These are phyloP conservation scores for Aplidium turbinatum DNA, from an alignment of 23 tunicate genomes.

Conservation along the genomic window DNA sequence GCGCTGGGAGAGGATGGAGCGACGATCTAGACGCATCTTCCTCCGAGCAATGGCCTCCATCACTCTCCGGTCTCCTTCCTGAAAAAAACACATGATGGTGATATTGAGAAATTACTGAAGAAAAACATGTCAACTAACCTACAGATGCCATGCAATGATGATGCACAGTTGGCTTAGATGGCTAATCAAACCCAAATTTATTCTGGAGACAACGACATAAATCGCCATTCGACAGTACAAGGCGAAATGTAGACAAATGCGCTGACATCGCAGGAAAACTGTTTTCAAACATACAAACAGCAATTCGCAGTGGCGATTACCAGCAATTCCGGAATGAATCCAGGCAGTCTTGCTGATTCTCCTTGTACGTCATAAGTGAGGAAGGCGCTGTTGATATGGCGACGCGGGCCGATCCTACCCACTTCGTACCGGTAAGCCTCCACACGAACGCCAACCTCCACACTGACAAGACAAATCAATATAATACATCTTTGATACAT, in stretches of 20 bases:
- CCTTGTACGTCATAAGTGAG: conserved; percentile 46
- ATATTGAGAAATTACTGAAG: too few relatives aligned
- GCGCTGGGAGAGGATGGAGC: conserved; percentile 40
- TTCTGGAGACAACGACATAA: too few relatives aligned
- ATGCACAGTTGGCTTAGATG: too few relatives aligned
- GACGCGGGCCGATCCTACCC: conserved; percentile 58
- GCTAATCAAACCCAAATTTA: too few relatives aligned
- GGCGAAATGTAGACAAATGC: too few relatives aligned
- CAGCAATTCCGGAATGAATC: conserved; percentile 35
- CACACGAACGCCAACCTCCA: conserved; percentile 88
- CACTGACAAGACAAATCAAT: conserved; percentile 32
- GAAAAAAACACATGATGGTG: background rate
- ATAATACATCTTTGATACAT: too few relatives aligned
- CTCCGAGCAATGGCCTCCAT: conserved; percentile 75
- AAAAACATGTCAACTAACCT: too few relatives aligned
- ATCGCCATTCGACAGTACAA: too few relatives aligned
- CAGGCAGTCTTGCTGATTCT: conserved; percentile 6
- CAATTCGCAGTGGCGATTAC: too few relatives aligned
- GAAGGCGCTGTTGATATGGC: conserved; percentile 88
- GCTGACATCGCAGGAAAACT: too few relatives aligned
- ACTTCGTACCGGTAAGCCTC: conserved; percentile 83
- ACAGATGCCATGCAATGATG: too few relatives aligned
- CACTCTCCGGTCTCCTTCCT: conserved; percentile 78
- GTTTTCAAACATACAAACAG: too few relatives aligned
- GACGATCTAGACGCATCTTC: conserved; percentile 84